Percentiles rank a stretch among this genome's conserved stretches.
Conservation (phyloP, 1,140 invertebrate species). For the Cydia strobilella region DNA sequence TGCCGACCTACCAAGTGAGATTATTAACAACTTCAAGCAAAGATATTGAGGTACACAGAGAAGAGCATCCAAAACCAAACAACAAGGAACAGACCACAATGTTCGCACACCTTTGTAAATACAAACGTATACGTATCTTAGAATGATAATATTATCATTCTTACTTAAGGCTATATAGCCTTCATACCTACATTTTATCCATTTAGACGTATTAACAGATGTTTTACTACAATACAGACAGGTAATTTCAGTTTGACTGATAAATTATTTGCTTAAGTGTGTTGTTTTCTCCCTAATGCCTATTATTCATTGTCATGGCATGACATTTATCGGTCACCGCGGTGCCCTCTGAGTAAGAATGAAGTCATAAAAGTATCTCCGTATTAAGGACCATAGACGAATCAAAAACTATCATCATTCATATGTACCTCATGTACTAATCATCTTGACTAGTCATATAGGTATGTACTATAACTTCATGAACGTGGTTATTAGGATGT, state of each 20-base stretch:
- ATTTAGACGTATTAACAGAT: neutral
- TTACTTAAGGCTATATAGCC: too few species aligned
- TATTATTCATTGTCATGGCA: conserved; percentile 25
- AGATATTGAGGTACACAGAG: too few species aligned
- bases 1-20: too few species aligned
- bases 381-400: neutral
- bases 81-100: too few species aligned
- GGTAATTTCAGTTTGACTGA: conserved; percentile 4
- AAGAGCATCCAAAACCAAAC: too few species aligned
- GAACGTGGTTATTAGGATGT: neutral
- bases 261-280: conserved; percentile 16
- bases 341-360: neutral
- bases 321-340: conserved; percentile 17
- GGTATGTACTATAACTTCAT: neutral
- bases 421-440: neutral
- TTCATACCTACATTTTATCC: neutral
- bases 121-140: neutral
- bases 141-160: too few species aligned
- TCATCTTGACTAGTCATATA: conserved; percentile 1
- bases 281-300: neutral
- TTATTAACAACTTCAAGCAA: too few species aligned
- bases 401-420: neutral
- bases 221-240: neutral
- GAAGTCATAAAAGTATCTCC: neutral
- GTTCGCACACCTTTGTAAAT: neutral